Percentiles rank a stretch among this genome's conserved stretches.
phyloP scores from a whole-genome alignment of 1,140 invertebrate genomes.

The Dufourea novaeangliae region DNA sequence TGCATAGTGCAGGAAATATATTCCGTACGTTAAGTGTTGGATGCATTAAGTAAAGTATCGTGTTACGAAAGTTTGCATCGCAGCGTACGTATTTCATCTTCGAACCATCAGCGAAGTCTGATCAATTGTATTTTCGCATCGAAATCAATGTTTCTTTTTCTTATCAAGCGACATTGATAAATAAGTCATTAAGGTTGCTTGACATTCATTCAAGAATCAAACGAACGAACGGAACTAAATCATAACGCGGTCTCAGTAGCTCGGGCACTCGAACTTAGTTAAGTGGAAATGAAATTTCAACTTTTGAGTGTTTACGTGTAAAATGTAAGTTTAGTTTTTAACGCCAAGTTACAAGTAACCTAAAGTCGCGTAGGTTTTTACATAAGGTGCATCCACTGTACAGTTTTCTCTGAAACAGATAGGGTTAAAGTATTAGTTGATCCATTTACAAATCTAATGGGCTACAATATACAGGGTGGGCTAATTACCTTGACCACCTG shows the following conservation, averaged over 20 bases:
- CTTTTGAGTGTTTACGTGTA: constrained; percentile 68
- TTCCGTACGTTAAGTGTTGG: not conserved
- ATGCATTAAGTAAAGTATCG: not conserved
- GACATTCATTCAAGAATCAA: not conserved
- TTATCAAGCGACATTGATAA: not conserved
- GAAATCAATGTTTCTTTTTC: not conserved
- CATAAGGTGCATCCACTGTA: constrained; percentile 92
- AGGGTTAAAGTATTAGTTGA: constrained; percentile 20
- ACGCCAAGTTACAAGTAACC: constrained; percentile 89
- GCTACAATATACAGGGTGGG: constrained; percentile 30
- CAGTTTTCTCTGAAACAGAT: constrained; percentile 88
- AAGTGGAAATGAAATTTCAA: constrained; percentile 69
- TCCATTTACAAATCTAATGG: constrained; percentile 33
- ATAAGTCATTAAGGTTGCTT: not conserved
- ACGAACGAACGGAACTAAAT: not conserved
- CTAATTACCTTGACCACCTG: too few relatives aligned
- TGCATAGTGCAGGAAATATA: not conserved
- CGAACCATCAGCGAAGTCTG: not conserved
- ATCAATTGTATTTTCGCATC: not conserved
- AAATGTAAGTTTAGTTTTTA: constrained; percentile 70
- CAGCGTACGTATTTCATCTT: not conserved
- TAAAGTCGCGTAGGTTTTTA: constrained; percentile 94
- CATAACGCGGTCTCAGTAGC: not conserved
- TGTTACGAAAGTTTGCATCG: not conserved
- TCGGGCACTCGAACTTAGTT: constrained; percentile 63